Evolutionary conservation across 2,888 invertebrate species (phyloP).

Genomic region (Drosophila mettleri): DNA sequence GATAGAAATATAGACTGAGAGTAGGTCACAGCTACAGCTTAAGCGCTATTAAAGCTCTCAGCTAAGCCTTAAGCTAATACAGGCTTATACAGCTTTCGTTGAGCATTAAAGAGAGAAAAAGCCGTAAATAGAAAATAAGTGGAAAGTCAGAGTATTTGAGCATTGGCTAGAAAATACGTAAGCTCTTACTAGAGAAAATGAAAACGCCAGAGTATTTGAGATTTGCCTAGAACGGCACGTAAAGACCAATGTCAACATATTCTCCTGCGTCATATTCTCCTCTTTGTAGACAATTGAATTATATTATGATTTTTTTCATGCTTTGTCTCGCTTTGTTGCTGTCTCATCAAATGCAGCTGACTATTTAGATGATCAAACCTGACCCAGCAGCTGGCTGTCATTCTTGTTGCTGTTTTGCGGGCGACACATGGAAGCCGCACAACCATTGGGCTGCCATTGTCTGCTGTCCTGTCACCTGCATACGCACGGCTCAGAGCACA

Average conservation of each 20-base stretch:
- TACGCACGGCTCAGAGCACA: background rate
- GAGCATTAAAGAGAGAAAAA: too few relatives aligned
- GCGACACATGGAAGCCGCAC: conserved; percentile 26
- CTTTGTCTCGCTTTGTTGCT: conserved; percentile 30
- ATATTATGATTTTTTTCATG: conserved; percentile 29
- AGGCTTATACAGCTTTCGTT: too few relatives aligned
- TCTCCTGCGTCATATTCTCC: conserved; percentile 55
- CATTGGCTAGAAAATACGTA: background rate
- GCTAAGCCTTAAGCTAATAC: too few relatives aligned
- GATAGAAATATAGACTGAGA: too few relatives aligned
- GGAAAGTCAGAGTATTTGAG: background rate
- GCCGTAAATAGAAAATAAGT: too few relatives aligned
- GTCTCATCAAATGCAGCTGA: conserved; percentile 23
- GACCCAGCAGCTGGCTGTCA: background rate
- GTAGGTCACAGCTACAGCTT: too few relatives aligned
- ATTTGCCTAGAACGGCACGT: conserved; percentile 10
- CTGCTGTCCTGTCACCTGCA: conserved; percentile 25
- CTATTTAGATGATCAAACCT: conserved; percentile 20
- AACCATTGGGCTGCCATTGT: background rate
- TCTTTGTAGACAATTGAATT: conserved; percentile 32
- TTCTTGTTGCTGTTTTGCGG: conserved; percentile 1
- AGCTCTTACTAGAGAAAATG: too few relatives aligned
- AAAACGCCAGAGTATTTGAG: background rate
- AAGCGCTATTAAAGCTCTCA: background rate
- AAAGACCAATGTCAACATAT: conserved; percentile 26